Percentiles rank a stretch among this genome's conserved stretches.
These are phyloP conservation scores for Empis stercorea DNA, from an alignment of 2,888 invertebrate species.

Conservation along the genomic window DNA sequence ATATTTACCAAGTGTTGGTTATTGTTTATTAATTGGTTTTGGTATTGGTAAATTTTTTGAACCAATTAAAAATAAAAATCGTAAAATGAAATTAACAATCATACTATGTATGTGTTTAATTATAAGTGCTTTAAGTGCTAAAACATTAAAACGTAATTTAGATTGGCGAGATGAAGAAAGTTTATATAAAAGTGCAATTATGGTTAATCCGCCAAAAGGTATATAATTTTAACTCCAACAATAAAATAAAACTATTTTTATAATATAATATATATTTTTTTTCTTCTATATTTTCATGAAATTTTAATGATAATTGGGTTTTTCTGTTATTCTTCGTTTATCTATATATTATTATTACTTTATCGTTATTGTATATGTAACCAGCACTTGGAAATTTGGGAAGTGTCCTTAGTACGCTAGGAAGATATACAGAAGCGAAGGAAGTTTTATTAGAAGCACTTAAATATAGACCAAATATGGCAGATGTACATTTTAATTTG, in stretches of 20 bases:
- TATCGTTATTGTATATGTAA: slow-evolving; percentile 17
- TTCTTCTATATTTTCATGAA: not conserved
- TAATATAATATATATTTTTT: not conserved
- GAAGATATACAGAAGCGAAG: slow-evolving; percentile 78
- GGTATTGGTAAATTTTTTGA: slow-evolving; percentile 44
- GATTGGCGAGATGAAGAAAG: slow-evolving; percentile 92
- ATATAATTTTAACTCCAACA: slow-evolving; percentile 16
- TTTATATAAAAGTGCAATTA: slow-evolving; percentile 79
- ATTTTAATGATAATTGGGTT: not conserved
- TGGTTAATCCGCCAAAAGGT: slow-evolving; percentile 98
- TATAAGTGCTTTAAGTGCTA: slow-evolving; percentile 55
- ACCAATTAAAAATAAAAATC: slow-evolving; percentile 29
- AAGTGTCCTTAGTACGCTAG: slow-evolving; percentile 84
- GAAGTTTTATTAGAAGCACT: slow-evolving; percentile 83
- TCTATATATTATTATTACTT: not conserved
- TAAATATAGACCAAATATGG: slow-evolving; percentile 88
- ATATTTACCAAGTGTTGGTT: slow-evolving; percentile 92
- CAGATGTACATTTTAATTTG: slow-evolving; percentile 98
- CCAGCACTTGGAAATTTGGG: slow-evolving; percentile 94
- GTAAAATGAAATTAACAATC: slow-evolving; percentile 22
- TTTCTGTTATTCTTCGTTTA: too few species aligned
- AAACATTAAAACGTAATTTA: slow-evolving; percentile 68
- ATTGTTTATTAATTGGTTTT: slow-evolving; percentile 75
- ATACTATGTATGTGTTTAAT: slow-evolving; percentile 39
- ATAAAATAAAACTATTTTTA: not conserved